phyloP scores from a whole-genome alignment of 1,140 invertebrate genomes.

The Pomacea maculata region DNA sequence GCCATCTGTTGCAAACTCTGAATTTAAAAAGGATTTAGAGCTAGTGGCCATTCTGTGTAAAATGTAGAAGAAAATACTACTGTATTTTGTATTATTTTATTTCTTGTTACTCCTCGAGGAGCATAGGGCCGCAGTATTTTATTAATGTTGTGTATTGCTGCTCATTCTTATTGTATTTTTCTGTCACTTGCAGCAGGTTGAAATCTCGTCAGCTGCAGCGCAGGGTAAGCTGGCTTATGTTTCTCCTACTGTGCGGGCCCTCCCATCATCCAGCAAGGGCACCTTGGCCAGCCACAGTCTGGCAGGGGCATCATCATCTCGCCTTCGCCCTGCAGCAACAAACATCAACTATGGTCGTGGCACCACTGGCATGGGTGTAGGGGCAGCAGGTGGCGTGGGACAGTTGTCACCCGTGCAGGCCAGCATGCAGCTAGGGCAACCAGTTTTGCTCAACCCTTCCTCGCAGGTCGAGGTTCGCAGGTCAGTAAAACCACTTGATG shows the following conservation, averaged over 20 bases:
- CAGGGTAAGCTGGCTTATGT: slow-evolving; percentile 61
- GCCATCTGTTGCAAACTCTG: no score
- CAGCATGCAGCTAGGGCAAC: slow-evolving; percentile 60
- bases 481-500: slow-evolving; percentile 27
- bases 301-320: slow-evolving; percentile 23
- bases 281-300: slow-evolving; percentile 14
- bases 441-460: slow-evolving; percentile 54
- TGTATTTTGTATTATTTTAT: neutral
- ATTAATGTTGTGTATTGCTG: neutral
- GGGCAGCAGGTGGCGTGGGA: slow-evolving; percentile 38
- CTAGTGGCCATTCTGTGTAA: neutral
- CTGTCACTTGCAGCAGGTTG: slow-evolving; percentile 29
- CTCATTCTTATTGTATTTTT: neutral
- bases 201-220: slow-evolving; percentile 52
- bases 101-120: no score
- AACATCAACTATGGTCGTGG: slow-evolving; percentile 33
- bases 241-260: slow-evolving; percentile 54
- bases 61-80: neutral
- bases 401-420: slow-evolving; percentile 60
- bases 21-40: neutral
- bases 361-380: slow-evolving; percentile 11
- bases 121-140: no score
- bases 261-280: slow-evolving; percentile 26
- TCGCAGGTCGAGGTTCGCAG: slow-evolving; percentile 57
- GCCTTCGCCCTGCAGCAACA: slow-evolving; percentile 42